Evolutionary conservation across 2,797 vertebrate genomes (phyloP), one percentile per base, ranked within the genome.

Genomic region (Leuciscus waleckii): DNA sequence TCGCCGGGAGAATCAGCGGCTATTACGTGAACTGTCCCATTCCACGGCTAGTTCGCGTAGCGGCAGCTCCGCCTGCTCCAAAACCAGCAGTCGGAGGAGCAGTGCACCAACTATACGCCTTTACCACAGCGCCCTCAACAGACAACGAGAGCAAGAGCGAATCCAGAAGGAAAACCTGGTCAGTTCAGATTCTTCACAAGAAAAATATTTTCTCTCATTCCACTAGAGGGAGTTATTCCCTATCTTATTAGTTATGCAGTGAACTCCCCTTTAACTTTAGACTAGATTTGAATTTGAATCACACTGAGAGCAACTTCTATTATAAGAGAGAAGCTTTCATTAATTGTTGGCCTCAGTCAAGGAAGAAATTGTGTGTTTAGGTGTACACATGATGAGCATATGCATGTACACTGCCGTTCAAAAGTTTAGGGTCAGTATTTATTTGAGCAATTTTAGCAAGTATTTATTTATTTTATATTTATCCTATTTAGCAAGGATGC

Each of bases 81-180:
- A 21, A 0, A 49, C n/a, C n/a, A 88, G 82, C 86, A 92, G 86
- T 74, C 63, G 21, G 19, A 80, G 7, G 0, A 91, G 74, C 76
- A 51, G 79, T 13, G 80, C 46, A 23, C 51, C 81, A 0, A 89
- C 92, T 0, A 67, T 90, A 26, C 95, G 91, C 35, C 86, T 94
- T 37, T 94, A 95, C 88, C 97, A 98, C 90, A 98, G 91, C 81
- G 94, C 96, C 80, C 90, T 98, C 89, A 98, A 98, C 93, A 96
- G 98, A 85, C 96, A 97, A 79, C 95, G 94, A 37, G 96, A 98
- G 80, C 97, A 98, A 49, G 95, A 96, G 69, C 96, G 97, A 83
- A 99, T 99, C 41, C 97, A 98, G 87, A 96, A 92, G 87, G 98
- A 99, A 79, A 99, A 99, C 91, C 88, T 97, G 95, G 98, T 99